Percentiles rank a stretch among this genome's conserved stretches.
These are phyloP conservation scores for Caenorhabditis sp. DNA, from an alignment of 2,888 invertebrate species.

Conservation along the genomic window DNA sequence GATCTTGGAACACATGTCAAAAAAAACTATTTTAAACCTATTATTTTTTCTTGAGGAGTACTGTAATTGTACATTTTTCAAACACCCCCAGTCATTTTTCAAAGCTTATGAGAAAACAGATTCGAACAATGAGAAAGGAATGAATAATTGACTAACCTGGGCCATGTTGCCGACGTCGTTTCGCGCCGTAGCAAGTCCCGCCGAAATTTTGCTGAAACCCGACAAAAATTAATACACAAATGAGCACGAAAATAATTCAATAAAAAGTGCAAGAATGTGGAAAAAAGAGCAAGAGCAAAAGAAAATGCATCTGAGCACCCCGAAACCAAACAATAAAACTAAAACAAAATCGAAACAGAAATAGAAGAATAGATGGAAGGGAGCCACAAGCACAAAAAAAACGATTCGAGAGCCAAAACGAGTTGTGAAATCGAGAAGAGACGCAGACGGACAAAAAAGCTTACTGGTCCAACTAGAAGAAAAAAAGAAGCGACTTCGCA, in stretches of 20 bases:
- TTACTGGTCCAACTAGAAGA: too few relatives aligned
- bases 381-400: not conserved
- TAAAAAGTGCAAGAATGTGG: not conserved
- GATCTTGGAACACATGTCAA: too few relatives aligned
- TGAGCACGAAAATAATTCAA: slow-evolving; percentile 14
- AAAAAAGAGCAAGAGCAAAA: not conserved
- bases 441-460: slow-evolving; percentile 20
- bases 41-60: too few relatives aligned
- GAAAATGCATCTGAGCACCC: not conserved
- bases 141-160: slow-evolving; percentile 17
- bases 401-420: not conserved
- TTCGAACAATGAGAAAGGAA: not conserved
- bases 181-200: slow-evolving; percentile 46
- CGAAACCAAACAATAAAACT: slow-evolving; percentile 2
- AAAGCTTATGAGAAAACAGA: too few relatives aligned
- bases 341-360: slow-evolving; percentile 22
- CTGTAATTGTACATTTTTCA: too few relatives aligned
- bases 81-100: too few relatives aligned
- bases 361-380: slow-evolving; percentile 18
- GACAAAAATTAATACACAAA: slow-evolving; percentile 8
- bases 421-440: slow-evolving; percentile 20
- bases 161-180: slow-evolving; percentile 48
- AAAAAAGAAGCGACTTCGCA: slow-evolving; percentile 6
- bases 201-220: slow-evolving; percentile 46
- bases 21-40: too few relatives aligned